These are phyloP conservation scores for Tenthredo mesomela DNA, from an alignment of 2,888 invertebrate genomes.

Conservation along the genomic window DNA sequence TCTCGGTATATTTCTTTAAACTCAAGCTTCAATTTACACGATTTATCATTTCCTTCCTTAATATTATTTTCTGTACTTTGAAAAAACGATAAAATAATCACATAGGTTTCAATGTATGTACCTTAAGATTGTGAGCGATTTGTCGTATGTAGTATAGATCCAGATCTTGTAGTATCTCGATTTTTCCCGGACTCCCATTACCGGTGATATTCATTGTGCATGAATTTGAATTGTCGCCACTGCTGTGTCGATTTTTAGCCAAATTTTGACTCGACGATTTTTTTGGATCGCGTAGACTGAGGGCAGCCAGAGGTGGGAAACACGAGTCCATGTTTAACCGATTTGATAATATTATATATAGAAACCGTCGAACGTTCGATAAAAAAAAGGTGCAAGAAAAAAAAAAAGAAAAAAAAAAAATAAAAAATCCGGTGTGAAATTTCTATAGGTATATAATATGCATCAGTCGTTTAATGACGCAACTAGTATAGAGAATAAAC, in stretches of 20 bases:
- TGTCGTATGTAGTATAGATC: conserved; percentile 81
- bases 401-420: not conserved
- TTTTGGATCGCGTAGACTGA: conserved; percentile 75
- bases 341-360: not conserved
- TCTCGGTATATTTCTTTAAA: no score
- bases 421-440: no score
- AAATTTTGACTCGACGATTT: conserved; percentile 65
- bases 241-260: conserved; percentile 70
- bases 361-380: not conserved
- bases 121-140: conserved; percentile 80
- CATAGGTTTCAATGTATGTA: conserved; percentile 57
- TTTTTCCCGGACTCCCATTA: conserved; percentile 72
- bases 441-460: not conserved
- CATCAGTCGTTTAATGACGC: not conserved
- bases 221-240: conserved; percentile 62
- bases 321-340: conserved; percentile 78
- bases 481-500: not conserved
- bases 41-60: no score
- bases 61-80: no score
- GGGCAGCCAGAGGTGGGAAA: conserved; percentile 78
- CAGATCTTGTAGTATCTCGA: conserved; percentile 79
- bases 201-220: conserved; percentile 53
- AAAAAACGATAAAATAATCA: no score
- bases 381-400: not conserved
- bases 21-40: no score